These are phyloP conservation scores for Oreotragus oreotragus DNA, from an alignment of 2,113 vertebrate species.

Conservation along the genomic window DNA sequence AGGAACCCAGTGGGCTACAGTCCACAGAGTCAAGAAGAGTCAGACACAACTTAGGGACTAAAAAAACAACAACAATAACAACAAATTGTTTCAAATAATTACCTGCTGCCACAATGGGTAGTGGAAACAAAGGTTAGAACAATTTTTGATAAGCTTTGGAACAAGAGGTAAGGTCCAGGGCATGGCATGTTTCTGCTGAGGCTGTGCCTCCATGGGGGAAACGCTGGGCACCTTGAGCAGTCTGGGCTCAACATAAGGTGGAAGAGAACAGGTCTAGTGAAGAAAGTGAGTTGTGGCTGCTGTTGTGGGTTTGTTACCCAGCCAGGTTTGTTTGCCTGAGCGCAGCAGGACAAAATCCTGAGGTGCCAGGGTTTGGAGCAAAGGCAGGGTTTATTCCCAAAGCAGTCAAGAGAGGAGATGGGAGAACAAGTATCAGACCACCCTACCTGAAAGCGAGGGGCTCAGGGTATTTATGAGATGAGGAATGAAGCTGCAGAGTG, in stretches of 20 bases:
- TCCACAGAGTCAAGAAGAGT: neutral
- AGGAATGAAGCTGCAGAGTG: neutral
- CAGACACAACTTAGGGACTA: neutral
- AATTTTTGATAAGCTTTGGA: neutral
- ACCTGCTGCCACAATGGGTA: neutral
- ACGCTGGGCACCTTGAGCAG: neutral
- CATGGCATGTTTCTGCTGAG: neutral
- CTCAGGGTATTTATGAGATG: neutral
- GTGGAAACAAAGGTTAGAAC: neutral
- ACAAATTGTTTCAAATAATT: neutral
- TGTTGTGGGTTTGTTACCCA: neutral
- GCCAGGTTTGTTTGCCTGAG: neutral
- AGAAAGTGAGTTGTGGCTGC: neutral
- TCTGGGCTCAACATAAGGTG: neutral
- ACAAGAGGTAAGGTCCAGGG: neutral
- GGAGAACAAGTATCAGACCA: neutral
- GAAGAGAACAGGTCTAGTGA: neutral
- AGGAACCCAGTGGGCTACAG: neutral
- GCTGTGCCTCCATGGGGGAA: neutral
- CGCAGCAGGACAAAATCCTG: neutral
- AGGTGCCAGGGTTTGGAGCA: neutral
- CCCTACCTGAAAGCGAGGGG: neutral
- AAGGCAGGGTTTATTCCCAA: neutral
- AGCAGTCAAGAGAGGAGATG: neutral
- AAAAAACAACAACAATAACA: neutral